phyloP scores from a whole-genome alignment of 2,888 invertebrate genomes.

The Alcis repandata region DNA sequence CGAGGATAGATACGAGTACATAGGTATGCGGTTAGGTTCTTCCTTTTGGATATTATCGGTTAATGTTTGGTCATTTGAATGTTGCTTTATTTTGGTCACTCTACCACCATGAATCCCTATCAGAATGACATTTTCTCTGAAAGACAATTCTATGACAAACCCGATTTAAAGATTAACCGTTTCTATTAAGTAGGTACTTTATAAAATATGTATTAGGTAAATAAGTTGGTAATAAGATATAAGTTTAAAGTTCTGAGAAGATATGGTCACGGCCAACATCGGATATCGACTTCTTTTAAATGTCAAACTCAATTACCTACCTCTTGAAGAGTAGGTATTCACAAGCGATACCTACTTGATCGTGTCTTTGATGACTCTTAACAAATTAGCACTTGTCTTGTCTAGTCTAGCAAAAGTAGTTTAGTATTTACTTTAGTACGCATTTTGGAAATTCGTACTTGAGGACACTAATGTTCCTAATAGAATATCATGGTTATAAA shows the following conservation, averaged over 20 bases:
- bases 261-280: constrained; percentile 26
- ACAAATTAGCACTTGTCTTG: constrained; percentile 23
- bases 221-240: neutral
- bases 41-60: too few relatives aligned
- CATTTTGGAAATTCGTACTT: constrained; percentile 10
- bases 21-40: too few relatives aligned
- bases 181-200: too few relatives aligned
- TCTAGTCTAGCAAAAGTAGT: neutral
- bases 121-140: too few relatives aligned
- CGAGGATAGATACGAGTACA: too few relatives aligned
- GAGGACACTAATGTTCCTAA: constrained; percentile 2
- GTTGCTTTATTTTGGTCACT: too few relatives aligned
- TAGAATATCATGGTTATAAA: constrained; percentile 2
- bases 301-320: constrained; percentile 24
- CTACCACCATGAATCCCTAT: too few relatives aligned
- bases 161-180: too few relatives aligned
- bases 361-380: neutral
- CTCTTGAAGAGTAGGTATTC: constrained; percentile 7
- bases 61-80: too few relatives aligned
- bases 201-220: too few relatives aligned
- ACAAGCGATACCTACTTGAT: neutral
- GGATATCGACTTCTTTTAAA: constrained; percentile 28
- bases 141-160: too few relatives aligned
- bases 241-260: neutral
- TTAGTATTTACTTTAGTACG: neutral